Conservation (phyloP, 2,113 vertebrate genomes). For the Chaenocephalus aceratus region DNA sequence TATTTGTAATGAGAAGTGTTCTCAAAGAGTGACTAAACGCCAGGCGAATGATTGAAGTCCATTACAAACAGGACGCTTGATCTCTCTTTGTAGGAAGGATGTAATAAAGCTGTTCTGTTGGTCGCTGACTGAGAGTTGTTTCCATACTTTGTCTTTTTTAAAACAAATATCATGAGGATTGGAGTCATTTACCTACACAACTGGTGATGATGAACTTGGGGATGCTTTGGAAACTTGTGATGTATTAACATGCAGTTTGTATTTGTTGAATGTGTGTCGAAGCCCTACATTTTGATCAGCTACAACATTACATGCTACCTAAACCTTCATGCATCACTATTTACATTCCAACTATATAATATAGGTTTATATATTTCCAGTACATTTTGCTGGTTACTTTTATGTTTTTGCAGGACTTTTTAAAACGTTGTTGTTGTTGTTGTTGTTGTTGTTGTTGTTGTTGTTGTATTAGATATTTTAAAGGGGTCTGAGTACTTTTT, state of each 20-base stretch:
- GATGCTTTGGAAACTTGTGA: background rate
- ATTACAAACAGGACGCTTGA: background rate
- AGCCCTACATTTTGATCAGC: too few relatives aligned
- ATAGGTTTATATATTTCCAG: too few relatives aligned
- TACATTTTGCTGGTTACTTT: background rate
- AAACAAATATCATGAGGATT: background rate
- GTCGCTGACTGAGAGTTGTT: background rate
- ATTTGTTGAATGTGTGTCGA: too few relatives aligned
- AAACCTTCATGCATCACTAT: too few relatives aligned
- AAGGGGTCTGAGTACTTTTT: background rate
- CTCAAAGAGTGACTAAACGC: background rate
- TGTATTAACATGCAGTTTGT: too few relatives aligned
- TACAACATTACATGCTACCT: too few relatives aligned
- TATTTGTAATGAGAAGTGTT: background rate
- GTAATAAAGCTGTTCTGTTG: background rate
- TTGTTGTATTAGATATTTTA: too few relatives aligned
- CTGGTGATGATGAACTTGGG: background rate
- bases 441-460: too few relatives aligned
- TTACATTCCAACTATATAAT: too few relatives aligned
- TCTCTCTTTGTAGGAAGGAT: background rate
- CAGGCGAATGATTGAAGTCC: background rate
- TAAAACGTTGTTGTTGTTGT: too few relatives aligned
- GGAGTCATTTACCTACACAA: background rate
- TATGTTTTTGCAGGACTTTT: background rate
- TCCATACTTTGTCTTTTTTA: background rate